A percentile compares a stretch with the other conserved stretches of the same genome.
phyloP scores from a whole-genome alignment of 2,888 invertebrate genomes.

The Drosophila picticornis region DNA sequence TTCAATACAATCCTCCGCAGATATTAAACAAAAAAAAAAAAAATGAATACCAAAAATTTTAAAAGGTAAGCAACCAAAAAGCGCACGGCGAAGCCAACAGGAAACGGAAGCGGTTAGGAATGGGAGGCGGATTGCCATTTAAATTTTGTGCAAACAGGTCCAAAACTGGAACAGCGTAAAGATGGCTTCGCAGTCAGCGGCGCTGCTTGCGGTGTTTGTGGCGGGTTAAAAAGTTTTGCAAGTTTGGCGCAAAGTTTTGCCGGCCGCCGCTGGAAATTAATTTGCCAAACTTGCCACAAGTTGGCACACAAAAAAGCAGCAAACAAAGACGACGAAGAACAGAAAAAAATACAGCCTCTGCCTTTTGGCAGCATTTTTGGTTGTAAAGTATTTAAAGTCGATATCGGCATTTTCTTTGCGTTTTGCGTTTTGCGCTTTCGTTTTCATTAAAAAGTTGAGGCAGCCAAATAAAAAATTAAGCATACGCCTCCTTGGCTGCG shows the following conservation, averaged over 20 bases:
- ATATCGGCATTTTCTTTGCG: slow-evolving; percentile 34
- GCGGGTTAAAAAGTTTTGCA: slow-evolving; percentile 79
- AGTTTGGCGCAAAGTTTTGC: slow-evolving; percentile 71
- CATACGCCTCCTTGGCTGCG: slow-evolving; percentile 48
- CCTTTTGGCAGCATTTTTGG: slow-evolving; percentile 53
- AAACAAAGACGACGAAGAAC: slow-evolving; percentile 31
- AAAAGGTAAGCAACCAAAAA: slow-evolving; percentile 76
- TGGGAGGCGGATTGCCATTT: slow-evolving; percentile 61
- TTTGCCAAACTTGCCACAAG: slow-evolving; percentile 80
- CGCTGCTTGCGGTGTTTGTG: slow-evolving; percentile 74
- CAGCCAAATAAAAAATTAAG: slow-evolving; percentile 70
- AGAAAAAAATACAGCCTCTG: slow-evolving; percentile 31
- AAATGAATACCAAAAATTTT: slow-evolving; percentile 37
- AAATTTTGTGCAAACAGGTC: slow-evolving; percentile 81
- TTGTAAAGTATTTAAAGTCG: slow-evolving; percentile 57
- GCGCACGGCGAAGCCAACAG: slow-evolving; percentile 64
- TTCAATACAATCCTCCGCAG: slow-evolving; percentile 48
- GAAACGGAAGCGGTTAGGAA: slow-evolving; percentile 49
- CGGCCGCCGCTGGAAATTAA: slow-evolving; percentile 78
- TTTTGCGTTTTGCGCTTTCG: slow-evolving; percentile 35
- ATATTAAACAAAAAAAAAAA: background rate
- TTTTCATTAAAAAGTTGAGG: slow-evolving; percentile 74
- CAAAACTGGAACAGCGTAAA: slow-evolving; percentile 81
- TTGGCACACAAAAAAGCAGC: slow-evolving; percentile 56
- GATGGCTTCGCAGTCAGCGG: slow-evolving; percentile 59